Evolutionary conservation across 1,140 invertebrate genomes (phyloP), one percentile per base, ranked within the genome.

Genomic region (Heliconius melpomene): DNA sequence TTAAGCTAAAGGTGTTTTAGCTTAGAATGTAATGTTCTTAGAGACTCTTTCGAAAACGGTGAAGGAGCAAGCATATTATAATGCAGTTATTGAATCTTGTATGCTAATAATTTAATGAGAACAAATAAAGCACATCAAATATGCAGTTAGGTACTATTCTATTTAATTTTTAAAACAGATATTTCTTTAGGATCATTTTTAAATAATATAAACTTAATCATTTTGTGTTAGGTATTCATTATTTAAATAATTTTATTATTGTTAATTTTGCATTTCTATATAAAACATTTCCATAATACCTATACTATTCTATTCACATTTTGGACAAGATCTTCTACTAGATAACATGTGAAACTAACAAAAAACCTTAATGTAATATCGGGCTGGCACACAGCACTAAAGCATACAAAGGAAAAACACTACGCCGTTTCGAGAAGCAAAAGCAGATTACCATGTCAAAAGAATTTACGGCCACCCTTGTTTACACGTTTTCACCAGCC

Each of bases 371-470:
- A 66, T 66, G 60, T 29, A 66, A 66, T 66, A 66, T 66, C 23
- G 26, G 60, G 26, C 60, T 29, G 26, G 23, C 23, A 66, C 13
- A 66, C 60, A 66, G 13, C 60, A 66, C 60, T 66, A 66, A 66
- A 26, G 23, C 60, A 66, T 66, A 74, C 74, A 75, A 73, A 60
- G 77, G 60, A 73, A 78, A 80, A 81, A 76, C 79, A 81, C 57
- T 74, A 77, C 71, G 79, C 76, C 72, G 78, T 81, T 82, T 77
- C 76, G 78, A 82, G 77, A 86, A 83, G 82, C 85, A 84, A 84
- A 82, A 83, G 84, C 86, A 86, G 87, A 91, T 92, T 92, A 91
- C 89, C 90, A 92, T 91, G 87, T 92, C 89, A 92, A 91, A 91
- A 91, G 89, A 90, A 89, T 91, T 91, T 90, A 90, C 86, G 86